Evolutionary conservation across 2,113 vertebrate species (phyloP).

Genomic region (Atlantisia rogersi): DNA sequence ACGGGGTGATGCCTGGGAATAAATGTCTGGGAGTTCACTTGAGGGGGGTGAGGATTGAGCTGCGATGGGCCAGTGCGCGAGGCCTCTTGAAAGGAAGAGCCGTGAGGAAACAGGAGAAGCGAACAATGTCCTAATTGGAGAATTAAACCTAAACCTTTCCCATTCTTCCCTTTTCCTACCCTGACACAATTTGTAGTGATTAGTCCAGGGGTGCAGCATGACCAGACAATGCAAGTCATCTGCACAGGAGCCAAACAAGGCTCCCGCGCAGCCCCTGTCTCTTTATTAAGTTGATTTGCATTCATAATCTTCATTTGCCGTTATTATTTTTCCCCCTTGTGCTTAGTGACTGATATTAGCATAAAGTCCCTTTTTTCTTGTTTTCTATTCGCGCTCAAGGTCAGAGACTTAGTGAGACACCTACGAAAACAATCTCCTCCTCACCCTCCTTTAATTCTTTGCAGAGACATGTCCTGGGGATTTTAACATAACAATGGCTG

Average conservation of each 20-base stretch:
- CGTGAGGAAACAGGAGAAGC: not conserved
- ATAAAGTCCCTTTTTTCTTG: conserved; percentile 75
- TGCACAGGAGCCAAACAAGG: conserved; percentile 45
- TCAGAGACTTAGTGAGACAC: conserved; percentile 72
- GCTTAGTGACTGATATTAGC: conserved; percentile 61
- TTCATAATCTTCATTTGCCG: conserved; percentile 70
- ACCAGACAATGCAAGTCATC: not conserved
- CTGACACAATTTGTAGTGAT: not conserved
- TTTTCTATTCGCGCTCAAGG: conserved; percentile 72
- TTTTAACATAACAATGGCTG: conserved; percentile 67
- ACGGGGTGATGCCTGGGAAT: accelerated
- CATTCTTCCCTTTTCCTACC: not conserved
- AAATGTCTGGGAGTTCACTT: not conserved
- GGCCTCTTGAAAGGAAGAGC: not conserved
- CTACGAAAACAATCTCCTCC: conserved; percentile 64
- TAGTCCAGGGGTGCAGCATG: conserved; percentile 16
- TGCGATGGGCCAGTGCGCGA: not conserved
- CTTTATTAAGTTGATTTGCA: conserved; percentile 68
- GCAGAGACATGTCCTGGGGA: conserved; percentile 65
- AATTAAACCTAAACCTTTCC: conserved; percentile 50
- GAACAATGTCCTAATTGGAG: not conserved
- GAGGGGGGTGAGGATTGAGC: not conserved
- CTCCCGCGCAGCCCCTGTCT: conserved; percentile 53
- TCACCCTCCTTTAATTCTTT: conserved; percentile 66
- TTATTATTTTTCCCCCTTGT: conserved; percentile 67